phyloP scores from a whole-genome alignment of 2,113 vertebrate genomes.

The Lepidothrix coronata region DNA sequence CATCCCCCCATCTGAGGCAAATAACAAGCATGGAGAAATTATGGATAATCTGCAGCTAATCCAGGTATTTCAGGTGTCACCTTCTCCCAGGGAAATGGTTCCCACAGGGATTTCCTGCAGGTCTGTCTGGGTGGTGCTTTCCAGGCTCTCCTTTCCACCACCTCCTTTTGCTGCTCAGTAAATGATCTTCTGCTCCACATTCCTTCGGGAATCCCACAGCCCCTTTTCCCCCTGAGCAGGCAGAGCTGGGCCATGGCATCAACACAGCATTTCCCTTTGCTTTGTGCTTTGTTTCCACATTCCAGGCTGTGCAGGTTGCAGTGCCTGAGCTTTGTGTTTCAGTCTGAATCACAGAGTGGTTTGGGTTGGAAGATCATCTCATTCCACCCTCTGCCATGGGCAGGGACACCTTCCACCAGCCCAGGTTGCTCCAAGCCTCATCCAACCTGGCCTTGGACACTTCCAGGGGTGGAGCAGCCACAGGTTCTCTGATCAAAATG shows the following conservation, averaged over 20 bases:
- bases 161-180: neutral
- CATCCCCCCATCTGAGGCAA: neutral
- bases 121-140: fast-evolving
- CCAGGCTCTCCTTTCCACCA: neutral
- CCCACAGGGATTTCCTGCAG: neutral
- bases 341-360: neutral
- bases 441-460: neutral
- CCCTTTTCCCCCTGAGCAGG: neutral
- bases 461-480: neutral
- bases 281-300: neutral
- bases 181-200: no score
- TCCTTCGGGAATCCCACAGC: neutral
- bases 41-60: neutral
- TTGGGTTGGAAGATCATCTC: neutral
- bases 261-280: neutral
- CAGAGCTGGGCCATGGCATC: neutral
- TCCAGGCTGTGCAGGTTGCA: neutral
- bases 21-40: neutral
- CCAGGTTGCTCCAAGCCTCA: neutral
- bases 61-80: neutral
- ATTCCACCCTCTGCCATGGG: neutral
- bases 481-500: neutral
- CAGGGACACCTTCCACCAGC: neutral
- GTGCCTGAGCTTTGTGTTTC: fast-evolving
- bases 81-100: neutral